Conservation (phyloP, 2,113 vertebrate species). For the Chaetodon trifascialis region DNA sequence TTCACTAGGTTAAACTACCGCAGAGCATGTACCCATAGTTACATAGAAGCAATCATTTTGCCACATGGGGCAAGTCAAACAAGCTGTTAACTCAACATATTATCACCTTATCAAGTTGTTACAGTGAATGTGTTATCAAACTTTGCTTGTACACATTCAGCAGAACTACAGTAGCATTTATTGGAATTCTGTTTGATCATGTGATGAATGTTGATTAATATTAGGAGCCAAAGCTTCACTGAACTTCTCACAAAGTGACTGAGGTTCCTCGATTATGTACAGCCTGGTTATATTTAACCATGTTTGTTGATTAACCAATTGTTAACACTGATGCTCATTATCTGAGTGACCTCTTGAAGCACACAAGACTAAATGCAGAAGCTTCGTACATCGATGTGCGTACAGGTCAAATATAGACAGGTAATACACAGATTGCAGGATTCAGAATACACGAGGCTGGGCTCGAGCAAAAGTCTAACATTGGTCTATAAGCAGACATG, state of each 20-base stretch:
- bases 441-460: background rate
- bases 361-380: background rate
- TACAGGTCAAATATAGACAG: background rate
- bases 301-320: background rate
- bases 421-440: background rate
- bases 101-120: background rate
- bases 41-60: background rate
- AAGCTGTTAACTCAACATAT: background rate
- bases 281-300: background rate
- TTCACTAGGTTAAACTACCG: constrained; percentile 22
- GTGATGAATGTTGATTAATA: background rate
- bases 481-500: background rate
- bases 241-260: background rate
- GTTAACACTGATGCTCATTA: background rate
- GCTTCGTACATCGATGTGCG: background rate
- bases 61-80: background rate
- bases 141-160: background rate
- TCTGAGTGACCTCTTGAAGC: background rate
- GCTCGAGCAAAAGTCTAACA: background rate
- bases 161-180: background rate
- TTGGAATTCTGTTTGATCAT: background rate
- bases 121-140: background rate
- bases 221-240: background rate
- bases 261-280: background rate
- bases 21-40: background rate